Evolutionary conservation across 2,113 vertebrate genomes (phyloP).

Genomic region (Chaenogobius annularis): DNA sequence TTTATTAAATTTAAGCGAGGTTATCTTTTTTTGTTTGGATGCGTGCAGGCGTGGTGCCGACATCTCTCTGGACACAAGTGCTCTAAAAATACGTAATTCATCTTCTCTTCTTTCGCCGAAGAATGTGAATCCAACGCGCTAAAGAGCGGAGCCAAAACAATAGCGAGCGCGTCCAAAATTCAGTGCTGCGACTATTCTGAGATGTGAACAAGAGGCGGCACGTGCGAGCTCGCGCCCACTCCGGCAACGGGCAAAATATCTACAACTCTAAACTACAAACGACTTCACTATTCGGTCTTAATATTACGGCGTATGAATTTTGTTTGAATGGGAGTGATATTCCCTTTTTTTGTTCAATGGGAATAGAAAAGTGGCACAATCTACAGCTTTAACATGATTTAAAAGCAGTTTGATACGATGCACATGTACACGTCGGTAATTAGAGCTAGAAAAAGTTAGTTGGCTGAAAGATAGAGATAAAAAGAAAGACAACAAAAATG

Average conservation of each 20-base stretch:
- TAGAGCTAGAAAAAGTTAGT: neutral
- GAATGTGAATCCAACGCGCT: conserved; percentile 39
- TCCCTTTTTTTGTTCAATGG: neutral
- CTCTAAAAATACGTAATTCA: conserved; percentile 4
- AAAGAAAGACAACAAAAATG: too few species aligned
- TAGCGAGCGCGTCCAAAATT: conserved; percentile 52
- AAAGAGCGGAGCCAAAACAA: conserved; percentile 46
- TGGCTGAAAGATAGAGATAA: neutral
- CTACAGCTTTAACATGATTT: neutral
- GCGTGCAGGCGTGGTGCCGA: neutral
- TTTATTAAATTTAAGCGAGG: neutral
- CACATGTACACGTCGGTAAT: neutral
- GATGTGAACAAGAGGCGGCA: conserved; percentile 48
- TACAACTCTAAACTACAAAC: conserved; percentile 25
- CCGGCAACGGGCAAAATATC: conserved; percentile 47
- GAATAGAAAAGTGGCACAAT: neutral
- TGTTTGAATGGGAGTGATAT: neutral
- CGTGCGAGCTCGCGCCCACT: conserved; percentile 58
- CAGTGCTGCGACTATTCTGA: conserved; percentile 53
- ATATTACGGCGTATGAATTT: neutral
- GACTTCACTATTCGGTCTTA: conserved; percentile 21
- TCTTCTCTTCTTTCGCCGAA: conserved; percentile 21
- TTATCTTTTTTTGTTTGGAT: neutral
- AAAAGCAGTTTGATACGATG: neutral
- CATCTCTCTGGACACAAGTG: neutral